Base-by-base conservation (phyloP, 1,140 invertebrate species). In the Sycophila sp. region DNA sequence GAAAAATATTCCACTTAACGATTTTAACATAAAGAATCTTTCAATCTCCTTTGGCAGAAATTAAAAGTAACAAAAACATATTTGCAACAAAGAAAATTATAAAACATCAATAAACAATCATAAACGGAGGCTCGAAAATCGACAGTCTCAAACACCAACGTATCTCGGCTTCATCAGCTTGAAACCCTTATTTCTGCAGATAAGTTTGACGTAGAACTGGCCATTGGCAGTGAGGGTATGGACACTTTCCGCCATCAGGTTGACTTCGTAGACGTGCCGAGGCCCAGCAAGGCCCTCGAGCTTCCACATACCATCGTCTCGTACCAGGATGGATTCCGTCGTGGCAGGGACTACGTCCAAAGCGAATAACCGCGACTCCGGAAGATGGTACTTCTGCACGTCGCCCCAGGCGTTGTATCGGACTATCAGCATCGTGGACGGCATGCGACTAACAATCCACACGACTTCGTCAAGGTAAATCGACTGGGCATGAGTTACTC, bases 281-380 rank as follows among this genome's bases (percentile, higher is more conserved):
- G 77, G 80, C 8, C 63, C 74, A 2, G 67, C 73, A 8, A 83
- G 62, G 53, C 76, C 77, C 42, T 73, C 72, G 0, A 83, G 30
- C 67, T 76, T 78, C 80, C 80, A 83, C 26, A 84, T 47, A 8
- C 82, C 80, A 36, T 82, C 75, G 2, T 73, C 75, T 24, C 74
- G 49, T 13, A 82, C 56, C 28, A 84, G 24, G 3, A 83, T 28
- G 2, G 80, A 59, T 62, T 83, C 78, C 24, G 75, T 60, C 17
- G 71, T 77, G 5, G 19, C 7, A 4, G 71, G 66, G 2, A 67
- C 47, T 6, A 34, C 22, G n/a, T 58, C 76, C 22, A 75, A 53
- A 10, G 19, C 7, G 36, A 81, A 75, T 0, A 58, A 51, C 2
- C 62, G 47, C 0, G 74, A 74, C 4, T 47, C 56, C 6, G 81